These are phyloP conservation scores for Miichthys miiuy DNA, from an alignment of 2,797 vertebrate genomes.

Conservation along the genomic window DNA sequence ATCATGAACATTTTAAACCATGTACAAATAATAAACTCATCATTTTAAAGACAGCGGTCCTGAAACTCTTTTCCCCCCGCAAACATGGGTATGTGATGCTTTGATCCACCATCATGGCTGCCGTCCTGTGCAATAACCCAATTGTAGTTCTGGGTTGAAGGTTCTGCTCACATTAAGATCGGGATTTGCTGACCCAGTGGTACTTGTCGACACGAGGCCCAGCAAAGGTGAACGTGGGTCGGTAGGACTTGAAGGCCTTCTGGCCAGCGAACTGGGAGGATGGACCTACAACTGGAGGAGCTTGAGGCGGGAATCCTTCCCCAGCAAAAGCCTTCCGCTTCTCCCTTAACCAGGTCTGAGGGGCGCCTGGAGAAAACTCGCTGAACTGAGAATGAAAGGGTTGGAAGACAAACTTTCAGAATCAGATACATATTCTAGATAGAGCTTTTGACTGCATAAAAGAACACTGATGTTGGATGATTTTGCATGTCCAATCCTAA, in stretches of 20 bases:
- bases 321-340: slow-evolving; percentile 80
- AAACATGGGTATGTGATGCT: neutral
- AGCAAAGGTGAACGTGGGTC: slow-evolving; percentile 75
- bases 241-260: slow-evolving; percentile 82
- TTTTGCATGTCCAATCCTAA: too few species aligned
- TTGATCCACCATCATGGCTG: neutral
- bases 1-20: slow-evolving; percentile 55
- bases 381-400: slow-evolving; percentile 73
- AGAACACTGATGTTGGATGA: too few species aligned
- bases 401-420: neutral
- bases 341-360: slow-evolving; percentile 86
- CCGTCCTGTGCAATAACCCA: neutral
- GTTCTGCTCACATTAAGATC: slow-evolving; percentile 64
- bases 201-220: slow-evolving; percentile 91
- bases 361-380: slow-evolving; percentile 78
- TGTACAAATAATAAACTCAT: slow-evolving; percentile 40
- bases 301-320: slow-evolving; percentile 76
- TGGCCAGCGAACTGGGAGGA: slow-evolving; percentile 68
- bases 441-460: too few species aligned
- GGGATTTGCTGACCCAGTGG: slow-evolving; percentile 93
- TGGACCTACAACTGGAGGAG: slow-evolving; percentile 43
- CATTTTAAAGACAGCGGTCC: slow-evolving; percentile 53
- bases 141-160: neutral
- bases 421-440: neutral
- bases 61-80: slow-evolving; percentile 6